A percentile compares a stretch with the other conserved stretches of the same genome.
These are phyloP conservation scores for Caranx melampygus DNA, from an alignment of 2,113 vertebrate genomes.

Conservation along the genomic window DNA sequence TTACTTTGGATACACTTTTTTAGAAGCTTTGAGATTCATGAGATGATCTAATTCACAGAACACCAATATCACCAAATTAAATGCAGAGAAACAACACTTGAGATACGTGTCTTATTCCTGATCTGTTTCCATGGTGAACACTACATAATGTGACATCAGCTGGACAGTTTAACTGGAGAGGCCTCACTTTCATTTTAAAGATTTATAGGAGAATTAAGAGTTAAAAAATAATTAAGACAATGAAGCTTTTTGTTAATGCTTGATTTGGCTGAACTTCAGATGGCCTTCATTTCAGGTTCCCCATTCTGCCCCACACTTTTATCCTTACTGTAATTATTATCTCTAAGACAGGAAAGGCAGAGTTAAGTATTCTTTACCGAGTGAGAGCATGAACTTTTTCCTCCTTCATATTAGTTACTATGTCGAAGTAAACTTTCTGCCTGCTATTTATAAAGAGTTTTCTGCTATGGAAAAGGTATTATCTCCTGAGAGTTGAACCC, in stretches of 20 bases:
- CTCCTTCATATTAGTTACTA: constrained; percentile 1
- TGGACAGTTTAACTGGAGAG: neutral
- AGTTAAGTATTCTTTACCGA: constrained; percentile 8
- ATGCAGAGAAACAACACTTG: neutral
- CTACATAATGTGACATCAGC: neutral
- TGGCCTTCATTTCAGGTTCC: constrained; percentile 44
- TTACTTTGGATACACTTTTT: neutral
- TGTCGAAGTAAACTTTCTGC: constrained; percentile 3
- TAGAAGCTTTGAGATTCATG: no score
- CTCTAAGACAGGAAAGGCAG: constrained; percentile 10
- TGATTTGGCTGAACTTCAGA: constrained; percentile 52
- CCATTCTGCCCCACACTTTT: constrained; percentile 19
- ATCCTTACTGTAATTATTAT: constrained; percentile 43
- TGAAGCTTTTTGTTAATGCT: constrained; percentile 50
- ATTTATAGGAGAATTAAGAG: constrained; percentile 51
- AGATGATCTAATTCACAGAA: constrained; percentile 11
- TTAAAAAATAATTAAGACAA: constrained; percentile 60
- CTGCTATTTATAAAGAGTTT: neutral
- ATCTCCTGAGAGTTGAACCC: constrained; percentile 4
- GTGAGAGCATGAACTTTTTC: constrained; percentile 6
- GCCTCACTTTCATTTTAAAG: constrained; percentile 7
- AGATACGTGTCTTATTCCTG: constrained; percentile 8
- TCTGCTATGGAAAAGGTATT: neutral
- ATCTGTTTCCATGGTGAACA: constrained; percentile 17
- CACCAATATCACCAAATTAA: constrained; percentile 10